Percentiles rank a stretch among this genome's conserved stretches.
phyloP scores from a whole-genome alignment of 2,888 invertebrate genomes.

The Conus canariensis region DNA sequence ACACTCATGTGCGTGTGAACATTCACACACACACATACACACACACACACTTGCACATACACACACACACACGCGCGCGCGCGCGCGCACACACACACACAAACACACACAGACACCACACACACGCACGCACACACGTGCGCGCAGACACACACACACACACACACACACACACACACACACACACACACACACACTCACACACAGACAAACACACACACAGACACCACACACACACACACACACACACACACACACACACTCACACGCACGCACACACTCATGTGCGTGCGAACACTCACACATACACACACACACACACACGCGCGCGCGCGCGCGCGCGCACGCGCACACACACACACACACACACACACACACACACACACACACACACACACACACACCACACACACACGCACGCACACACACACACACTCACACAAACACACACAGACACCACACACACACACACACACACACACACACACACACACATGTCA shows the following conservation, averaged over 20 bases:
- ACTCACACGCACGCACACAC: not conserved
- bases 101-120: not conserved
- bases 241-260: too few relatives aligned
- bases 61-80: not conserved
- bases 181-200: too few relatives aligned
- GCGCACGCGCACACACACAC: too few relatives aligned
- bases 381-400: not conserved
- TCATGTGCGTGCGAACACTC: too few relatives aligned
- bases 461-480: too few relatives aligned
- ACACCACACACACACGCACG: too few relatives aligned
- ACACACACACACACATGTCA: too few relatives aligned
- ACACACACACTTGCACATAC: not conserved
- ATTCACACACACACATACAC: not conserved
- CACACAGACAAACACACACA: too few relatives aligned
- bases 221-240: too few relatives aligned
- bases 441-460: too few relatives aligned
- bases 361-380: not conserved
- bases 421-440: too few relatives aligned
- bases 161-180: conserved; percentile 11
- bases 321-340: not conserved
- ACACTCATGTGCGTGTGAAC: too few relatives aligned
- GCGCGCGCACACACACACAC: not conserved
- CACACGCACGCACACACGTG: not conserved
- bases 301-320: not conserved
- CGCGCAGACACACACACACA: not conserved